Evolutionary conservation across 2,888 invertebrate species (phyloP).

Genomic region (Willowsia nigromaculata): DNA sequence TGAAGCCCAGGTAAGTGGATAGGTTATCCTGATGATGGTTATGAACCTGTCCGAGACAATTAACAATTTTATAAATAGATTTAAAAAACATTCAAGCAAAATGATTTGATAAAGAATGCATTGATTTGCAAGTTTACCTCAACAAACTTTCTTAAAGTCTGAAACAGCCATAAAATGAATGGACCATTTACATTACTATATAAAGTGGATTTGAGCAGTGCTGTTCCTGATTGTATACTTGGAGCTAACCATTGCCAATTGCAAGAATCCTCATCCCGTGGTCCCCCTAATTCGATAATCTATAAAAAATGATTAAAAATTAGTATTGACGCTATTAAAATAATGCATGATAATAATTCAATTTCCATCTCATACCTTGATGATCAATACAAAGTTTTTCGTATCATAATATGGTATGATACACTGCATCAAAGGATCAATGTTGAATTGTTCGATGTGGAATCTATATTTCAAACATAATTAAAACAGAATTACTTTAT

Average conservation of each 20-base stretch:
- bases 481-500: too few relatives aligned
- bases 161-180: conserved; percentile 78
- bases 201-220: conserved; percentile 87
- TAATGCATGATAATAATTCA: not conserved
- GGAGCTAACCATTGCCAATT: conserved; percentile 89
- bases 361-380: conserved; percentile 84
- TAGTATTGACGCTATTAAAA: not conserved
- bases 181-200: conserved; percentile 84
- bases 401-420: conserved; percentile 96
- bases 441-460: conserved; percentile 93
- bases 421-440: conserved; percentile 88
- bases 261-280: conserved; percentile 79
- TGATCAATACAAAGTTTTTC: conserved; percentile 89
- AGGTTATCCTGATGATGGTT: conserved; percentile 70
- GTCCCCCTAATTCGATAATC: conserved; percentile 74
- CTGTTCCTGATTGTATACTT: conserved; percentile 87
- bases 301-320: not conserved
- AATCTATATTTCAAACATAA: conserved; percentile 84
- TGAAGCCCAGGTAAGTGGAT: conserved; percentile 73
- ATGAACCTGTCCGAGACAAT: too few relatives aligned
- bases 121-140: too few relatives aligned
- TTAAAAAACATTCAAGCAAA: too few relatives aligned
- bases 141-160: conserved; percentile 67
- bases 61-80: too few relatives aligned
- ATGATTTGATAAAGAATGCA: too few relatives aligned